Conservation (phyloP, 1,140 invertebrate species). For the Chelonus insularis region DNA sequence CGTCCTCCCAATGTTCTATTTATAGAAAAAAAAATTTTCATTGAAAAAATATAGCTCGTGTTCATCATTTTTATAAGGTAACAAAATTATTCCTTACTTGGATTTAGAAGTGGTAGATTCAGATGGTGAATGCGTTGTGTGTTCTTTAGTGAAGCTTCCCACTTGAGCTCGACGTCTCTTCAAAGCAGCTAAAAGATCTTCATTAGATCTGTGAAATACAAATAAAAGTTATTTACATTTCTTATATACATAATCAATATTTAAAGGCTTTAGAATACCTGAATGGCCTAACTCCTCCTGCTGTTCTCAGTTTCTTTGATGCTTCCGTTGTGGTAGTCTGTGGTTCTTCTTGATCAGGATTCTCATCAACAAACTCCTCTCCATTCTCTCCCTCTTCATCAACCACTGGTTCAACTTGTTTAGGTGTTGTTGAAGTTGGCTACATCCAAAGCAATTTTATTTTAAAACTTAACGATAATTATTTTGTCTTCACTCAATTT, state of each 20-base stretch:
- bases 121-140: conserved; percentile 28
- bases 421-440: conserved; percentile 42
- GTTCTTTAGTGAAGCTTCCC: conserved; percentile 33
- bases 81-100: conserved; percentile 40
- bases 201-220: conserved; percentile 68
- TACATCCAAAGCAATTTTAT: conserved; percentile 17
- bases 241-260: not conserved
- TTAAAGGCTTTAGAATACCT: conserved; percentile 33
- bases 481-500: too few relatives aligned
- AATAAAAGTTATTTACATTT: not conserved
- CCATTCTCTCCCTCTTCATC: conserved; percentile 52
- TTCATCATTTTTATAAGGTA: too few relatives aligned
- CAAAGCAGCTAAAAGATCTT: conserved; percentile 70
- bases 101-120: conserved; percentile 40
- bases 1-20: not conserved
- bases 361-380: conserved; percentile 51
- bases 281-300: conserved; percentile 62
- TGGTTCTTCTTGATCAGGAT: conserved; percentile 52
- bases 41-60: too few relatives aligned
- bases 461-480: too few relatives aligned
- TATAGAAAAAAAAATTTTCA: too few relatives aligned
- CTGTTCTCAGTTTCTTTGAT: conserved; percentile 64
- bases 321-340: conserved; percentile 67
- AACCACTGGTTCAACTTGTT: conserved; percentile 39
- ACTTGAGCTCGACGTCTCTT: conserved; percentile 67